A percentile compares a stretch with the other conserved stretches of the same genome.
phyloP scores from a whole-genome alignment of 2,113 vertebrate genomes.

The Bos javanicus region DNA sequence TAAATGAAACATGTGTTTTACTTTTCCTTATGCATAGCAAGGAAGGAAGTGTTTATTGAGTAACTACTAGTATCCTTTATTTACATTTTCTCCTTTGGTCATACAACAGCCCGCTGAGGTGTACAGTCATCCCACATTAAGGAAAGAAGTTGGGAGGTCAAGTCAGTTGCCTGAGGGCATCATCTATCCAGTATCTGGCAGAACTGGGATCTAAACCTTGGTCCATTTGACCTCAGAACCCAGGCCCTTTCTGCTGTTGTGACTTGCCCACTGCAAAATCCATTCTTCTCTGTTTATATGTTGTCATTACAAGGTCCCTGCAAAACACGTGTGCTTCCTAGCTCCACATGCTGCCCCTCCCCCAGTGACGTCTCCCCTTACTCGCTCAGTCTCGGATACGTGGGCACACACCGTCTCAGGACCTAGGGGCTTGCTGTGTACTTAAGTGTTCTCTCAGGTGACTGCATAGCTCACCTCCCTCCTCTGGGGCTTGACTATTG shows the following conservation, averaged over 20 bases:
- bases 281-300: neutral
- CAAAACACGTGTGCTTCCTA: neutral
- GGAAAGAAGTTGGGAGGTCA: neutral
- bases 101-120: neutral
- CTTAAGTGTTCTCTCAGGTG: neutral
- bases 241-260: neutral
- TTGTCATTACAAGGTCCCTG: neutral
- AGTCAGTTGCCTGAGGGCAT: neutral
- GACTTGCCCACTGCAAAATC: neutral
- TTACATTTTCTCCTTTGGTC: neutral
- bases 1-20: conserved; percentile 30
- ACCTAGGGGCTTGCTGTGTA: neutral
- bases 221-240: neutral
- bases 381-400: neutral
- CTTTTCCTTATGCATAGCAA: neutral
- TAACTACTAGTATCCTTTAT: neutral
- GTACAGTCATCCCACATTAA: neutral
- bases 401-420: neutral
- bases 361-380: neutral
- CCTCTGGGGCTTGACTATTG: neutral
- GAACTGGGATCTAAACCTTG: neutral
- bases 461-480: neutral
- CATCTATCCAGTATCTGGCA: neutral
- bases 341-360: neutral
- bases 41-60: conserved; percentile 30